Conservation (phyloP, 2,113 vertebrate genomes). For the Podocnemis expansa region DNA sequence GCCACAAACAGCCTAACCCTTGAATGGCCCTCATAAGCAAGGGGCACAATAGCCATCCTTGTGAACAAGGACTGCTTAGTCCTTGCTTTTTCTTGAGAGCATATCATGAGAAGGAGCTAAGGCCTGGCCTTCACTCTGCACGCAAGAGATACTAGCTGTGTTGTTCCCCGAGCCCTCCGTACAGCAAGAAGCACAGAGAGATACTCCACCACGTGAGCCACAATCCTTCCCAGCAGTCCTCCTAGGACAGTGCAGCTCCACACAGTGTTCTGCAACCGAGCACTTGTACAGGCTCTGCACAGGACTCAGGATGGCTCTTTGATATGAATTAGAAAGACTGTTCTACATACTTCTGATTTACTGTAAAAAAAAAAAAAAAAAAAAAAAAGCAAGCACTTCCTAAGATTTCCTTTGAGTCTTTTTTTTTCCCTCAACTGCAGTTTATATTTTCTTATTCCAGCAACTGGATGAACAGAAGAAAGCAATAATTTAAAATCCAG, state of each 20-base stretch:
- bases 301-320: not conserved
- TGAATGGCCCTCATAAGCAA: not conserved
- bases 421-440: not conserved
- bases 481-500: constrained; percentile 22
- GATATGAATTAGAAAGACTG: not conserved
- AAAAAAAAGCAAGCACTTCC: not conserved
- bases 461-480: constrained; percentile 25
- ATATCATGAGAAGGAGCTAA: not conserved
- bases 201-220: not conserved
- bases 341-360: not conserved
- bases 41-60: not conserved
- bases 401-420: not conserved
- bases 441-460: constrained; percentile 24
- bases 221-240: not conserved
- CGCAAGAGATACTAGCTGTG: no score
- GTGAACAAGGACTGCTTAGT: not conserved
- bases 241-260: constrained; percentile 10
- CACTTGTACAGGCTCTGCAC: not conserved
- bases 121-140: no score
- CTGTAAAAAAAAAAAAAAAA: not conserved
- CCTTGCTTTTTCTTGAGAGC: not conserved
- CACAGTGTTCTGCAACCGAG: not conserved
- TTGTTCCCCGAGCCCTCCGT: not conserved
- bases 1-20: not conserved
- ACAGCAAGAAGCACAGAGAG: not conserved